Evolutionary conservation across 2,888 invertebrate genomes (phyloP), one percentile per base, ranked within the genome.

Genomic region (Neoascia interrupta): DNA sequence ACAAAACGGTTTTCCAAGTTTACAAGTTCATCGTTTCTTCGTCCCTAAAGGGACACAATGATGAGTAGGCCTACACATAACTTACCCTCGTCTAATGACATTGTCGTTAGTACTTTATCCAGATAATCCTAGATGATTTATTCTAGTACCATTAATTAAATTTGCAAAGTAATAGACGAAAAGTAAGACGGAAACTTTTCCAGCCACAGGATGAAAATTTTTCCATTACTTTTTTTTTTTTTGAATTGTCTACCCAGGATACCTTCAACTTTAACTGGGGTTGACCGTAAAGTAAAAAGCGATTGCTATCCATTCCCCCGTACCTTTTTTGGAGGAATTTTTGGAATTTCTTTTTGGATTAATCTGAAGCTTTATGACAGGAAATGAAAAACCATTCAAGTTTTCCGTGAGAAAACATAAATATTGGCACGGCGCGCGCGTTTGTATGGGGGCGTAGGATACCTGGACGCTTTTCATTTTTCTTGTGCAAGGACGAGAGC

Each of bases 391-490:
- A 21, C 39, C 21, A 51, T 28, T 36, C 11, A 61, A 49, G 31
- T 51, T 21, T 54, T 26, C 18, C 23, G 16, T 26, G 8, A 15
- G 45, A 34, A 60, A 36, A 64, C 53, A 53, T 53, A 53, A 53
- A 64, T 64, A 63, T 63, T 41, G 49, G 39, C 39, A 41, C 31
- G 10, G n/a, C n/a, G n/a, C n/a, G n/a, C n/a, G n/a, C n/a, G n/a
- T n/a, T n/a, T n/a, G n/a, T n/a, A n/a, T n/a, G n/a, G n/a, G n/a
- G 19, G 11, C 3, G 13, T 36, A 36, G 6, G 37, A 37, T 43
- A 16, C 23, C 53, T 64, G 34, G n/a, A 41, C 26, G 18, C 16
- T 11, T 15, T 43, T n/a, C n/a, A n/a, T n/a, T 41, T n/a, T 1
- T 21, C 11, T 43, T 26, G 6, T 21, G 15, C 0, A 4, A n/a